These are phyloP conservation scores for Drosophila setifemur DNA, from an alignment of 1,140 invertebrate genomes.

Conservation along the genomic window DNA sequence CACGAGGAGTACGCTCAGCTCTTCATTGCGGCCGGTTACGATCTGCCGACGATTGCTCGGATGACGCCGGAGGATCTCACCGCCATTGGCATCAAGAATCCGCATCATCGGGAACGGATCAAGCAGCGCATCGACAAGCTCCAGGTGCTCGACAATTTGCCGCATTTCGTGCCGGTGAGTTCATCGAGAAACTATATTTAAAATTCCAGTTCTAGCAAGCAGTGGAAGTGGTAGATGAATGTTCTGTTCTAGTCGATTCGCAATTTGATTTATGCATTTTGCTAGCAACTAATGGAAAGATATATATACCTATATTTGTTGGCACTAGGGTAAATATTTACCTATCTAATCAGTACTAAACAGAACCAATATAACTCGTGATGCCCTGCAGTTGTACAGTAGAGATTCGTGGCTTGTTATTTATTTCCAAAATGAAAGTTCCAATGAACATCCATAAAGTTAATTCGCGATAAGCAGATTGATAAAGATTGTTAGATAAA, in stretches of 20 bases:
- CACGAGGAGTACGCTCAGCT: slow-evolving; percentile 98
- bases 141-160: slow-evolving; percentile 95
- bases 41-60: slow-evolving; percentile 97
- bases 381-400: slow-evolving; percentile 20
- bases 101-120: slow-evolving; percentile 96
- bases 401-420: not conserved
- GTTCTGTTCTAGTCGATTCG: too few species aligned
- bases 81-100: slow-evolving; percentile 96
- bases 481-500: too few species aligned
- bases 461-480: too few species aligned
- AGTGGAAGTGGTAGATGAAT: too few species aligned
- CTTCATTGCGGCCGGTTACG: slow-evolving; percentile 97
- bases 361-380: slow-evolving; percentile 23
- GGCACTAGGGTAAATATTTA: slow-evolving; percentile 22
- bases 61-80: slow-evolving; percentile 98
- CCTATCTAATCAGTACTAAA: slow-evolving; percentile 30
- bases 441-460: not conserved
- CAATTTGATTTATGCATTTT: not conserved
- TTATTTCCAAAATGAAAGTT: not conserved
- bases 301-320: slow-evolving; percentile 23
- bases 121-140: slow-evolving; percentile 98
- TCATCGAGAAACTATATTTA: not conserved
- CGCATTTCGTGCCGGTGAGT: slow-evolving; percentile 95
- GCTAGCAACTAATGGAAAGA: slow-evolving; percentile 9
- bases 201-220: too few species aligned